These are phyloP conservation scores for Todiramphus chloris DNA, from an alignment of 2,113 vertebrate species.

Conservation along the genomic window DNA sequence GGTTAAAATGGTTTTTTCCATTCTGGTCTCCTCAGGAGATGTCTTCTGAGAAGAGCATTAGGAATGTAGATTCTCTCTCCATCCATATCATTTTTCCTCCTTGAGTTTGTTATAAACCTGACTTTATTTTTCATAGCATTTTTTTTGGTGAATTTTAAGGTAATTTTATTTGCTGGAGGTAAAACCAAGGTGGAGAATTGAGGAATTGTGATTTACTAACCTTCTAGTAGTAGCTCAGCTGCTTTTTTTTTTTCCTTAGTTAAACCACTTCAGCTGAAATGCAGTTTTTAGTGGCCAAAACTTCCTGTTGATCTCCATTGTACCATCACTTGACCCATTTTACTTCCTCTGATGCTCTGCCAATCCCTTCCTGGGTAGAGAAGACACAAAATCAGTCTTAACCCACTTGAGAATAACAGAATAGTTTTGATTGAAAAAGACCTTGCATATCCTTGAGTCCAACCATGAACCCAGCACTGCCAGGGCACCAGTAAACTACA, in stretches of 20 bases:
- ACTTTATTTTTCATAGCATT: background rate
- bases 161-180: background rate
- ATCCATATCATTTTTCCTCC: background rate
- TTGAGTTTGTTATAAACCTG: background rate
- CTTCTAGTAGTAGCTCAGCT: background rate
- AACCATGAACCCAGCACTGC: background rate
- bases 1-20: background rate
- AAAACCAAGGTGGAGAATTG: background rate
- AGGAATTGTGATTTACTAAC: background rate
- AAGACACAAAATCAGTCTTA: background rate
- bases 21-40: background rate
- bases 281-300: background rate
- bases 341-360: background rate
- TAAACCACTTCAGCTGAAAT: background rate
- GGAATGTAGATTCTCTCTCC: background rate
- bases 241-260: background rate
- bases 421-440: background rate
- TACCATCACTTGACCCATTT: background rate
- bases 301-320: background rate
- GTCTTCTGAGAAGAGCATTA: background rate
- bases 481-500: background rate
- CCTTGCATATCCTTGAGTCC: background rate
- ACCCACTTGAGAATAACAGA: background rate
- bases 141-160: background rate
- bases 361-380: background rate